Conservation (phyloP, 2,797 vertebrate genomes). For the Acestrorhynchus altus region DNA sequence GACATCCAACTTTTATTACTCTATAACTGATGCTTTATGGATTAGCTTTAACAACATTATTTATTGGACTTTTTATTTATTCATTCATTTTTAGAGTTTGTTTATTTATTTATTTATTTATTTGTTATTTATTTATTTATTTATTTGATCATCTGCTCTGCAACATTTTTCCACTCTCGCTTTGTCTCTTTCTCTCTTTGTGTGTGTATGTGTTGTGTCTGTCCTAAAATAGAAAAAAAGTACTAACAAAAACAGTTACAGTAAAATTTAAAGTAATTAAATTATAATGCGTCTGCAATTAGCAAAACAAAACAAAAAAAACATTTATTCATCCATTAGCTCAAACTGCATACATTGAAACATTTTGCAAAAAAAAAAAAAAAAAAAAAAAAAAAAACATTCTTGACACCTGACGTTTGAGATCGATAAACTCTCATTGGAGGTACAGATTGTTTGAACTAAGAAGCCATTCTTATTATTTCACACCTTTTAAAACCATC, state of each 20-base stretch:
- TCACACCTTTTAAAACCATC: conserved; percentile 34
- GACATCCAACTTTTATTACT: conserved; percentile 64
- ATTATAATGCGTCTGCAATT: conserved; percentile 68
- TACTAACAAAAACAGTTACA: conserved; percentile 67
- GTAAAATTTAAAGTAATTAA: conserved; percentile 70
- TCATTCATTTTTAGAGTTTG: no score
- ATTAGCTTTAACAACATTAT: conserved; percentile 70
- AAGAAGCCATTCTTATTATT: conserved; percentile 29
- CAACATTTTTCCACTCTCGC: conserved; percentile 40
- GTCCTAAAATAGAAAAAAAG: conserved; percentile 65
- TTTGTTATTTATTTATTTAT: conserved; percentile 52
- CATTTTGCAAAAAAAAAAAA: conserved; percentile 18
- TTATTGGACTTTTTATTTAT: conserved; percentile 54
- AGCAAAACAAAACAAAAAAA: conserved; percentile 54
- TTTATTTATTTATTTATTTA: conserved; percentile 55
- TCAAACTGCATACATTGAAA: conserved; percentile 16
- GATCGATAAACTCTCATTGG: conserved; percentile 31
- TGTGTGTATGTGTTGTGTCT: conserved; percentile 71
- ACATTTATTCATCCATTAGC: conserved; percentile 42
- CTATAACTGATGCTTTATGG: conserved; percentile 66
- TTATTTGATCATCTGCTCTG: conserved; percentile 38
- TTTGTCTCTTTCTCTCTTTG: conserved; percentile 62
- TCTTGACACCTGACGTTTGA: conserved; percentile 26
- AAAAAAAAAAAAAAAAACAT: conserved; percentile 16
- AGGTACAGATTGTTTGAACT: conserved; percentile 43